Conservation (phyloP, 1,140 invertebrate genomes). For the Oppia nitens region DNA sequence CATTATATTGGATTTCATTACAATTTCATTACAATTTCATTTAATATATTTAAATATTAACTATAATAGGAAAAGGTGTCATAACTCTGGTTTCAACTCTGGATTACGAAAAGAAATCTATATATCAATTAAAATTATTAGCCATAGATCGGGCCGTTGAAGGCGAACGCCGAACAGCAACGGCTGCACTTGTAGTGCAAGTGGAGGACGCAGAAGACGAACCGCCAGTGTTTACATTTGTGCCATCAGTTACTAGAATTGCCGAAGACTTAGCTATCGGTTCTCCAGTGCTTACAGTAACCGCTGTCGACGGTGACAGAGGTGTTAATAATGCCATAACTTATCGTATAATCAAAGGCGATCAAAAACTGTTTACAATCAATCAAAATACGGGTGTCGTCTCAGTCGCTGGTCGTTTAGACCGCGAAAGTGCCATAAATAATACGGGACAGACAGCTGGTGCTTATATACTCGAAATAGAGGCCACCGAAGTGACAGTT, state of each 20-base stretch:
- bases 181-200: slow-evolving; percentile 67
- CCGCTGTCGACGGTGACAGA: slow-evolving; percentile 71
- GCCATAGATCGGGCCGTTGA: slow-evolving; percentile 38
- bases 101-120: slow-evolving; percentile 70
- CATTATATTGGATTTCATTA: neutral
- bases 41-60: neutral
- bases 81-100: slow-evolving; percentile 52
- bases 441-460: slow-evolving; percentile 21
- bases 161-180: slow-evolving; percentile 48
- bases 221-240: slow-evolving; percentile 69
- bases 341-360: slow-evolving; percentile 53
- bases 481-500: slow-evolving; percentile 48
- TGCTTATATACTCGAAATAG: slow-evolving; percentile 70
- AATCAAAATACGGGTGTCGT: slow-evolving; percentile 60
- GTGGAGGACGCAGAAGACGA: slow-evolving; percentile 76
- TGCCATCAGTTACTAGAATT: slow-evolving; percentile 65
- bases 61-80: slow-evolving; percentile 51
- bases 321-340: slow-evolving; percentile 72
- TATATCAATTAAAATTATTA: slow-evolving; percentile 67
- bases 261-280: slow-evolving; percentile 64
- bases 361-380: slow-evolving; percentile 44
- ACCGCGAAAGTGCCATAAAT: slow-evolving; percentile 43
- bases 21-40: neutral
- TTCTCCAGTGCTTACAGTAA: slow-evolving; percentile 53
- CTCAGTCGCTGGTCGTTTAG: slow-evolving; percentile 52